Conservation (phyloP, 2,797 vertebrate genomes). For the Hippoglossus hippoglossus region DNA sequence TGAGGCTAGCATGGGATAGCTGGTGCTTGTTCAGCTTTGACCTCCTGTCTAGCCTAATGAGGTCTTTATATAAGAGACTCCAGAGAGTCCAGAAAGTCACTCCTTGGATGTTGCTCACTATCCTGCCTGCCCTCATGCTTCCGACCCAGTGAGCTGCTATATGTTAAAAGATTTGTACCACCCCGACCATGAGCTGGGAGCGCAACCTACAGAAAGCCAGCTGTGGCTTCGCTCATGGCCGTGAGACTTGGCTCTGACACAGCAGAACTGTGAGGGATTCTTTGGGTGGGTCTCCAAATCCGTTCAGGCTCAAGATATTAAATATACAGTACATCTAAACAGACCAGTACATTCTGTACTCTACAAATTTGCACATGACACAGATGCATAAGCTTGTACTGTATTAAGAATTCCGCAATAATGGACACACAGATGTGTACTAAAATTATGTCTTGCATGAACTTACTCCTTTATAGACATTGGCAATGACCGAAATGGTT, state of each 20-base stretch:
- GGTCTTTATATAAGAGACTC: conserved; percentile 45
- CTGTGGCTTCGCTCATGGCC: conserved; percentile 76
- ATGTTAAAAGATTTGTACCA: conserved; percentile 58
- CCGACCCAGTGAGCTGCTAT: conserved; percentile 43
- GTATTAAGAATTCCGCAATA: conserved; percentile 1
- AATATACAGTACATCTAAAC: conserved; percentile 38
- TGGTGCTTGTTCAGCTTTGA: conserved; percentile 47
- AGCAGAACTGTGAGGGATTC: conserved; percentile 53
- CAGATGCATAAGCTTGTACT: conserved; percentile 28
- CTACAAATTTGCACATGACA: conserved; percentile 21
- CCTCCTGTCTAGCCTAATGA: conserved; percentile 32
- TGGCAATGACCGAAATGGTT: conserved; percentile 7
- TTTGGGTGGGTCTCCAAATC: conserved; percentile 61
- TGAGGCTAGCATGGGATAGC: conserved; percentile 46
- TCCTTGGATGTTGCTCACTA: conserved; percentile 28
- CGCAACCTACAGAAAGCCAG: conserved; percentile 69
- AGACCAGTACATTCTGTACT: conserved; percentile 52
- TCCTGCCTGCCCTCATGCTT: conserved; percentile 9
- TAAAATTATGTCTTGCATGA: not conserved
- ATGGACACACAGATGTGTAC: not conserved
- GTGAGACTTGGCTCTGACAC: conserved; percentile 67
- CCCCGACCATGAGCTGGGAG: conserved; percentile 57
- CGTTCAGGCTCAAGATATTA: conserved; percentile 50
- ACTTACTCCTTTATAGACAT: not conserved
- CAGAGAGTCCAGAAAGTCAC: conserved; percentile 18